phyloP scores from a whole-genome alignment of 2,113 vertebrate species.

The Nipponia nippon region DNA sequence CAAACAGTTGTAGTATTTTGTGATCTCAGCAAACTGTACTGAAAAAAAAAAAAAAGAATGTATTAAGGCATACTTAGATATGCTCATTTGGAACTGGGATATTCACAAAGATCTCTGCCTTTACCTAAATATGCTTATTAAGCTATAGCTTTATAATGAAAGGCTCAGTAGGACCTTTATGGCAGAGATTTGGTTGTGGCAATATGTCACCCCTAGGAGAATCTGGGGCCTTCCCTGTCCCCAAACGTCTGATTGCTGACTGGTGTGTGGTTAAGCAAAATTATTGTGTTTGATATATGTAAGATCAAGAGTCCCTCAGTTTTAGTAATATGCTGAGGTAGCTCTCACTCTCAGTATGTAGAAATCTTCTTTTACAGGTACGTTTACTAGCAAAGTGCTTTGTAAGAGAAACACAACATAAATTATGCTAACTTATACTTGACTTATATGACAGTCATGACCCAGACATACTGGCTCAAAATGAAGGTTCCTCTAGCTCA shows the following conservation, averaged over 20 bases:
- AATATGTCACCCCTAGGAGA: not conserved
- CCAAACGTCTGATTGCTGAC: not conserved
- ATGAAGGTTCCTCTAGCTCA: not conserved
- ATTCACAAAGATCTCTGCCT: not conserved
- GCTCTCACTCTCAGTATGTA: not conserved
- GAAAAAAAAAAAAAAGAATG: not conserved
- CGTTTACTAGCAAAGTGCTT: not conserved
- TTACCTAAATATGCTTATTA: not conserved
- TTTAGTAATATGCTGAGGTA: not conserved
- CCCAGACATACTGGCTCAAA: not conserved
- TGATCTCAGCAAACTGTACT: not conserved
- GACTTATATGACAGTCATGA: not conserved
- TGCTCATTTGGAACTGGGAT: not conserved
- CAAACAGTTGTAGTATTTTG: not conserved
- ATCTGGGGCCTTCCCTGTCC: not conserved
- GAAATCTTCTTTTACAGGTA: not conserved
- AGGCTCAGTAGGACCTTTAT: rapidly evolving
- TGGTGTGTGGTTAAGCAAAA: not conserved
- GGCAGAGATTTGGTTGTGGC: not conserved
- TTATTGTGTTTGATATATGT: not conserved
- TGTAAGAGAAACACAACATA: not conserved
- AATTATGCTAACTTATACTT: not conserved
- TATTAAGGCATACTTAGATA: not conserved
- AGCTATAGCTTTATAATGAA: not conserved
- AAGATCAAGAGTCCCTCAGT: not conserved